Evolutionary conservation across 2,888 invertebrate species (phyloP).

Genomic region (Liodrosophila aerea): DNA sequence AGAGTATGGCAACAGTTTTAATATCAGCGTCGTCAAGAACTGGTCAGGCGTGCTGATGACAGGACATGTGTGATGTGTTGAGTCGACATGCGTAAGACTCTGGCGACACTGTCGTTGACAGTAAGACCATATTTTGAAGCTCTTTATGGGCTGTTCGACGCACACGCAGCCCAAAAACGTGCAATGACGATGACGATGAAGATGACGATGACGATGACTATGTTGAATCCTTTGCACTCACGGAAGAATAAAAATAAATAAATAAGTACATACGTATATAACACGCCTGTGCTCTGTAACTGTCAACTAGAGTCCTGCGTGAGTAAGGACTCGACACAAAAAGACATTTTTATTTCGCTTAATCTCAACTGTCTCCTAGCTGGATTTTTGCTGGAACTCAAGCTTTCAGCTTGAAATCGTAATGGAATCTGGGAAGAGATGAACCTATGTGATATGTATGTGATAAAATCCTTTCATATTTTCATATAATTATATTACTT

Average conservation of each 20-base stretch:
- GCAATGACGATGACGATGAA: conserved; percentile 1
- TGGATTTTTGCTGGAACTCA: too few species aligned
- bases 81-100: conserved; percentile 31
- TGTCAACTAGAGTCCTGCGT: conserved; percentile 12
- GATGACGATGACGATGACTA: too few species aligned
- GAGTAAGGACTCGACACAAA: too few species aligned
- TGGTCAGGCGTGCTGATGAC: conserved; percentile 7
- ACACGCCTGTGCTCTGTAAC: conserved; percentile 9
- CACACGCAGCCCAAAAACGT: conserved; percentile 43
- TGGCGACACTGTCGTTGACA: conserved; percentile 42
- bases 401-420: too few species aligned
- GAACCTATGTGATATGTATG: too few species aligned
- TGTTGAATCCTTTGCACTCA: too few species aligned
- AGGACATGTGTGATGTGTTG: conserved; percentile 21
- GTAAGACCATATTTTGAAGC: conserved; percentile 32
- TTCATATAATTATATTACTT: too few species aligned
- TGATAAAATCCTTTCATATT: too few species aligned
- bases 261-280: neutral
- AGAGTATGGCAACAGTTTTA: neutral
- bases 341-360: too few species aligned
- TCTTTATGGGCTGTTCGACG: conserved; percentile 42
- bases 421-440: too few species aligned
- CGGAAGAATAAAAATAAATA: neutral
- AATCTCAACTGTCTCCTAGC: neutral
- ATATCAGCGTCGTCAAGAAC: neutral